Evolutionary conservation across 2,797 vertebrate genomes (phyloP), one percentile per base, ranked within the genome.

Genomic region (Kryptolebias ocellatus): DNA sequence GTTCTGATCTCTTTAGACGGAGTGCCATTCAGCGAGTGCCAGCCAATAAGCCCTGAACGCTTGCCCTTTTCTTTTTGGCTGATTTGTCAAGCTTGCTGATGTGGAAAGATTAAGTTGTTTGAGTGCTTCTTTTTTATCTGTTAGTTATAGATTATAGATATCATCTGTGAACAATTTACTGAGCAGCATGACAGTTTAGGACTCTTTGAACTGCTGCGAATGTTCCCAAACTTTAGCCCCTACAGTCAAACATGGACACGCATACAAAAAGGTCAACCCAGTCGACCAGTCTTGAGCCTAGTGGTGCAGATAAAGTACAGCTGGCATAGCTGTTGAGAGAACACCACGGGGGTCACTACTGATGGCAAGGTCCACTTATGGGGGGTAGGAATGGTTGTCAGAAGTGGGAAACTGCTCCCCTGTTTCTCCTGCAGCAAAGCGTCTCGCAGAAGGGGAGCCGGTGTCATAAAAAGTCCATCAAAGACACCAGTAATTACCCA

Each of bases 1-100:
- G 86, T 88, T 97, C 95, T 94, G 96, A 99, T 96, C 97, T 96
- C 90, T 96, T 96, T 78, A 95, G 96, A 95, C 82, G 49, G 86
- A 81, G 83, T 86, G 87, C 80, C 80, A 84, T 90, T 82, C 77
- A 79, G 68, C 83, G 79, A 71, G 80, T 56, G 80, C 60, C 20
- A 60, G 62, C 89, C 82, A 83, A 60, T 89, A 90, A 89, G 85
- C 87, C 85, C 78, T 29, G 47, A 76, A 79, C 17, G 51, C 72
- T 74, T 74, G 75, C 83, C 70, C 65, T 70, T 72, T 78, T 70
- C 70, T 81, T 65, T 66, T 74, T 34, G 73, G 76, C 76, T 83
- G 83, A 87, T 87, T 86, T 87, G 74, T 89, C 86, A 82, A 79
- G 77, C 53, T 65, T 11, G 7, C 87, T 86, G 85, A 89, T 92